These are phyloP conservation scores for Corythaeola cristata DNA, from an alignment of 2,113 vertebrate genomes.

Conservation along the genomic window DNA sequence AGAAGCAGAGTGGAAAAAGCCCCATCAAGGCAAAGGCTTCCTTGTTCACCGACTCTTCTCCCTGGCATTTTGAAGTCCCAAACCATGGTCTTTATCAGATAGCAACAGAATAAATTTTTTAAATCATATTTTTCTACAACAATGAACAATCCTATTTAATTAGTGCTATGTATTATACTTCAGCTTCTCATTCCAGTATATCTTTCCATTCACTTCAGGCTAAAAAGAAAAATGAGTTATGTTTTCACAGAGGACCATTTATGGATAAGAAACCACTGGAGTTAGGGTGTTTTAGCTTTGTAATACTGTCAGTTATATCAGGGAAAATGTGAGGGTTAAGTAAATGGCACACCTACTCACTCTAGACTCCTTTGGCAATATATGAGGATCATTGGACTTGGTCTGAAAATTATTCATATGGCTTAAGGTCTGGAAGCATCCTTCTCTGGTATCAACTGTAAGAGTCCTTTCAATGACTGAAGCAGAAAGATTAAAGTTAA, in stretches of 20 bases:
- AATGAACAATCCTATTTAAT: not conserved
- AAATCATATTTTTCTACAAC: not conserved
- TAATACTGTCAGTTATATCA: accelerated
- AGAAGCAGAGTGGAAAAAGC: not conserved
- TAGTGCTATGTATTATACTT: not conserved
- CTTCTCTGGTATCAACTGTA: not conserved
- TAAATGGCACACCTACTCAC: not conserved
- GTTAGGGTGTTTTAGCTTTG: not conserved
- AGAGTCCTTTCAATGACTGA: not conserved
- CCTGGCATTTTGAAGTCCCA: not conserved
- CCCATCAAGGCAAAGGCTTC: not conserved
- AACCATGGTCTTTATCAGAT: not conserved
- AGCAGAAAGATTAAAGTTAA: not conserved
- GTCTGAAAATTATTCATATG: not conserved
- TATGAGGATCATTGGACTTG: not conserved
- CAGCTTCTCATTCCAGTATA: not conserved
- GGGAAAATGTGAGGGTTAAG: not conserved
- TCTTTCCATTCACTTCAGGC: not conserved
- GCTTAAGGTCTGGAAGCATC: not conserved
- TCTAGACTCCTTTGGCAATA: not conserved
- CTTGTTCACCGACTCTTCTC: not conserved
- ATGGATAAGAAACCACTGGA: not conserved
- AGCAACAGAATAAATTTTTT: not conserved
- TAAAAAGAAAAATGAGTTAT: not conserved
- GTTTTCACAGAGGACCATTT: not conserved